Conservation (phyloP, 1,140 invertebrate genomes). For the Triops cancriformis region DNA sequence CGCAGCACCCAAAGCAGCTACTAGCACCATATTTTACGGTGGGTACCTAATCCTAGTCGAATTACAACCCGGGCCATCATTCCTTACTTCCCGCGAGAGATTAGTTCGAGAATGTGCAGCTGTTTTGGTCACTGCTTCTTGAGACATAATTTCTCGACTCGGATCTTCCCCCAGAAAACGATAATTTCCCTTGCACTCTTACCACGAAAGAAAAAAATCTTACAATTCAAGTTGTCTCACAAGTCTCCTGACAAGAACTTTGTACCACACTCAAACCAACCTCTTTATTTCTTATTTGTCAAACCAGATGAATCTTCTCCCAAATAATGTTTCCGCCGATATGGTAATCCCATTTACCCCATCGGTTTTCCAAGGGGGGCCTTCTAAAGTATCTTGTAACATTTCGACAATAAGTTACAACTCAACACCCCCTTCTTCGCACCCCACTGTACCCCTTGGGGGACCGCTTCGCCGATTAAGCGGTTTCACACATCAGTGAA, state of each 20-base stretch:
- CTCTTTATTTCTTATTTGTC: neutral
- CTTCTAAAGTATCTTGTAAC: neutral
- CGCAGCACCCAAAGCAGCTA: neutral
- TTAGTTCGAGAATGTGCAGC: slow-evolving; percentile 13
- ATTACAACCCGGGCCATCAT: neutral
- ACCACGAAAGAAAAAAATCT: too few species aligned
- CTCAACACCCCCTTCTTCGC: neutral
- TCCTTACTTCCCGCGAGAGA: neutral
- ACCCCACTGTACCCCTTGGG: neutral
- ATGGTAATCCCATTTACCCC: neutral
- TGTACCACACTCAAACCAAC: too few species aligned
- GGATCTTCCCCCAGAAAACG: neutral
- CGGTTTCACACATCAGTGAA: neutral
- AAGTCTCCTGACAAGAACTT: too few species aligned
- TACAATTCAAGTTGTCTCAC: too few species aligned
- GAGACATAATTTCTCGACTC: neutral
- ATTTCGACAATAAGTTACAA: neutral
- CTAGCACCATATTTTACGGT: slow-evolving; percentile 1
- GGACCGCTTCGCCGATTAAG: neutral
- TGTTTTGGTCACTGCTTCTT: neutral
- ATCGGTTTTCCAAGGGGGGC: neutral
- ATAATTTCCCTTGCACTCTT: neutral
- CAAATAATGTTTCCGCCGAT: neutral
- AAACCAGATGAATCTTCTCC: neutral
- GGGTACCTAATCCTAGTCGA: slow-evolving; percentile 2